Evolutionary conservation across 2,888 invertebrate species (phyloP).

Genomic region (Catocala sponsa): DNA sequence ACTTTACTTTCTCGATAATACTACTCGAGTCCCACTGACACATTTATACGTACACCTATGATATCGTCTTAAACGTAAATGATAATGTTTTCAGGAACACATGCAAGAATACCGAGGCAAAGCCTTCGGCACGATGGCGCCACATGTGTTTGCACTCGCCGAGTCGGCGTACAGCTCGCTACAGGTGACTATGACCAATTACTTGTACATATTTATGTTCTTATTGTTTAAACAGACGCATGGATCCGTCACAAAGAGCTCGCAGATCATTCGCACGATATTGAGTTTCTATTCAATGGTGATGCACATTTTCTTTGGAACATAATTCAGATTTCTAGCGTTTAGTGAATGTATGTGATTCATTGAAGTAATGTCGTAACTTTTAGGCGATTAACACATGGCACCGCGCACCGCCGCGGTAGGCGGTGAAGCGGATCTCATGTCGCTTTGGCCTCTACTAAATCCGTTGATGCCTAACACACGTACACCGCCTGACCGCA

Average conservation of each 20-base stretch:
- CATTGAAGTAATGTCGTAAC: too few relatives aligned
- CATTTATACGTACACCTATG: too few relatives aligned
- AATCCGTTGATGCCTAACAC: too few relatives aligned
- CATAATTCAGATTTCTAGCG: constrained; percentile 30
- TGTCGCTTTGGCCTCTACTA: too few relatives aligned
- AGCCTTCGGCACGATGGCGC: constrained; percentile 94
- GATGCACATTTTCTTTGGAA: constrained; percentile 16
- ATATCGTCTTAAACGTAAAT: too few relatives aligned
- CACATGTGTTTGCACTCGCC: constrained; percentile 96
- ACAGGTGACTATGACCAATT: constrained; percentile 73
- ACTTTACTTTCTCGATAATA: too few relatives aligned
- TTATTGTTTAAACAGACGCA: constrained; percentile 1
- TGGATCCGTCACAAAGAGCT: neutral
- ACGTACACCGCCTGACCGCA: too few relatives aligned
- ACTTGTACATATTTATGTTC: neutral
- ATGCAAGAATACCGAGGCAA: constrained; percentile 94
- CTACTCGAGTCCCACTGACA: too few relatives aligned
- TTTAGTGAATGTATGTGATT: constrained; percentile 26
- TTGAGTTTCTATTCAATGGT: constrained; percentile 3
- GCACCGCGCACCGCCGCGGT: too few relatives aligned
- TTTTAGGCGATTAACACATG: too few relatives aligned
- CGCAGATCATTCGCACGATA: constrained; percentile 10
- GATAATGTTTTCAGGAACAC: constrained; percentile 89
- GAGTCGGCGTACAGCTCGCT: constrained; percentile 95
- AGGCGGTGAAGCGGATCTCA: too few relatives aligned